Evolutionary conservation across 2,797 vertebrate species (phyloP).

Genomic region (Coluber constrictor): DNA sequence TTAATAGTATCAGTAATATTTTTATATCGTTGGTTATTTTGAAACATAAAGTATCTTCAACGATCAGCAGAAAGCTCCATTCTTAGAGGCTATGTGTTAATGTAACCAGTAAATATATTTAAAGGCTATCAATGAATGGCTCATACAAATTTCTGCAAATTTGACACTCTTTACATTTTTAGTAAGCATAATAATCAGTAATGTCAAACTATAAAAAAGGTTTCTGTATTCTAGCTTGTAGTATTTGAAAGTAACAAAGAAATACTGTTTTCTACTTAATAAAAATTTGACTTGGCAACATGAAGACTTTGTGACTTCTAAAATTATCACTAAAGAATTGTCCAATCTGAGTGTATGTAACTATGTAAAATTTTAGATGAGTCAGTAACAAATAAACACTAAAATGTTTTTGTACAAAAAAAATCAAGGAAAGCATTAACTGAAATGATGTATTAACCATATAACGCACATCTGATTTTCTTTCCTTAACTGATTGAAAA

Average conservation of each 20-base stretch:
- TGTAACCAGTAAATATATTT: background rate
- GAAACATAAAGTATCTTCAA: background rate
- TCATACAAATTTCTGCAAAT: background rate
- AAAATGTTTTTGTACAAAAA: background rate
- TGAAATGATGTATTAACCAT: background rate
- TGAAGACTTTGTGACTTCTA: background rate
- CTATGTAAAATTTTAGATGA: background rate
- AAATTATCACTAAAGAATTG: background rate
- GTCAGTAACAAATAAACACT: background rate
- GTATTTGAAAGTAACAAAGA: background rate
- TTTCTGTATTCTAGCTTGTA: background rate
- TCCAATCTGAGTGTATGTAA: background rate
- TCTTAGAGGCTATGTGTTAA: background rate
- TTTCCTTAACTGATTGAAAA: conserved; percentile 22
- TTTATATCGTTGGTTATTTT: background rate
- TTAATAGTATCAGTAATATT: background rate
- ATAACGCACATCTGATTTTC: background rate
- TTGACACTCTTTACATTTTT: background rate
- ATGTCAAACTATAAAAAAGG: background rate
- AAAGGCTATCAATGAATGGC: background rate
- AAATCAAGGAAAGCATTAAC: background rate
- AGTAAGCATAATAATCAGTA: background rate
- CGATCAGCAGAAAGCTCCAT: background rate
- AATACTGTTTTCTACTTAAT: background rate
- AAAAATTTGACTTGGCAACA: background rate